A percentile compares a stretch with the other conserved stretches of the same genome.
phyloP scores from a whole-genome alignment of 2,113 vertebrate species.

The Dicaeum eximium region DNA sequence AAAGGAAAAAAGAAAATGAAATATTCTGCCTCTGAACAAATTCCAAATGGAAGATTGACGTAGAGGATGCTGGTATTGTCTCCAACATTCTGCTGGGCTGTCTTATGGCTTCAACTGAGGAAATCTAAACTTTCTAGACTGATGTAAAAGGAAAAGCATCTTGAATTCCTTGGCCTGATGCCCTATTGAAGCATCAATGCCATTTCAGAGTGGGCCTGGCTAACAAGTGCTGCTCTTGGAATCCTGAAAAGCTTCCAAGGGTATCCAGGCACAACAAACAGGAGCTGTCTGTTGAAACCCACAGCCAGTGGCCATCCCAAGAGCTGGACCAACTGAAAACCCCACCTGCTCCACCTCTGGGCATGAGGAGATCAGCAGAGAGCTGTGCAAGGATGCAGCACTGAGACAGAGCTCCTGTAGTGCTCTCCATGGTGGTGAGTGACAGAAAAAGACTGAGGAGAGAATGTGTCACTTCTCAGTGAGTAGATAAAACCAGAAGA shows the following conservation, averaged over 20 bases:
- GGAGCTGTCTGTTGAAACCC: neutral
- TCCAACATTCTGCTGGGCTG: slow-evolving; percentile 37
- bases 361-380: neutral
- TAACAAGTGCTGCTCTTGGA: neutral
- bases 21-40: neutral
- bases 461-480: neutral
- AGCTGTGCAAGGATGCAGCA: neutral
- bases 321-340: neutral
- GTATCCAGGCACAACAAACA: neutral
- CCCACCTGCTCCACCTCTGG: neutral
- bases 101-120: slow-evolving; percentile 3
- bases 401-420: neutral
- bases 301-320: neutral
- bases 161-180: slow-evolving; percentile 37
- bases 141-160: slow-evolving; percentile 5
- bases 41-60: slow-evolving; percentile 40
- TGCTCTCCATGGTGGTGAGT: neutral
- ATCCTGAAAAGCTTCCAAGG: neutral
- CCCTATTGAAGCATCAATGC: slow-evolving; percentile 27
- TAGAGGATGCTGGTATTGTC: neutral
- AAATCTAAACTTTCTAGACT: slow-evolving; percentile 43
- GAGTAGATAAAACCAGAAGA: neutral
- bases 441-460: neutral
- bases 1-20: neutral
- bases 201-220: neutral